A percentile compares a stretch with the other conserved stretches of the same genome.
phyloP scores from a whole-genome alignment of 1,140 invertebrate species.

The Brachystomella parvula region DNA sequence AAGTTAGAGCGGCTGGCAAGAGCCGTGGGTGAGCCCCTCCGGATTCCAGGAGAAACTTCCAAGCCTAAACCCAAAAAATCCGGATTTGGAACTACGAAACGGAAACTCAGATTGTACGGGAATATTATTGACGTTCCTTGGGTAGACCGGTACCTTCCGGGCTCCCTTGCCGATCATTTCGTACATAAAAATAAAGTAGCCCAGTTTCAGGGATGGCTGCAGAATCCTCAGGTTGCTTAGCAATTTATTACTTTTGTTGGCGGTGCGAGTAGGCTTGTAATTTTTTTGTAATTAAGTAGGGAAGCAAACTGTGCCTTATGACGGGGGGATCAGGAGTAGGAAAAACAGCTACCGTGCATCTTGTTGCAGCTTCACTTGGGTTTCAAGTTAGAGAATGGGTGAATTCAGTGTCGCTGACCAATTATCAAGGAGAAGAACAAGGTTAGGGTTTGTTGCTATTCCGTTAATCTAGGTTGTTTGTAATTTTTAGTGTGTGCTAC shows the following conservation, averaged over 20 bases:
- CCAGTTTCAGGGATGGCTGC: slow-evolving; percentile 20
- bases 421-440: slow-evolving; percentile 15
- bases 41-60: too few species aligned
- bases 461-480: background rate
- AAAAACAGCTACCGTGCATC: slow-evolving; percentile 30
- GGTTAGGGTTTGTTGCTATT: background rate
- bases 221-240: background rate
- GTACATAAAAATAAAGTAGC: slow-evolving; percentile 33
- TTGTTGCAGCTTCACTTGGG: slow-evolving; percentile 19
- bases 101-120: too few species aligned
- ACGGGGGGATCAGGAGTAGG: slow-evolving; percentile 30
- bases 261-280: background rate
- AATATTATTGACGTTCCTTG: slow-evolving; percentile 28
- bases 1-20: too few species aligned
- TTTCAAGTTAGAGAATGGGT: slow-evolving; percentile 31
- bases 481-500: background rate
- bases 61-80: too few species aligned
- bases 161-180: slow-evolving; percentile 21
- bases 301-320: slow-evolving; percentile 19
- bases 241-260: background rate
- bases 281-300: background rate
- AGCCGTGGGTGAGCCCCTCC: too few species aligned
- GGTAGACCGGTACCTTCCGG: slow-evolving; percentile 24
- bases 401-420: slow-evolving; percentile 21
- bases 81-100: too few species aligned